Percentiles rank a stretch among this genome's conserved stretches.
Evolutionary conservation across 37 sponge, comb jelly and placozoan species (phyloP).

Genomic region (Geodia barretti): DNA sequence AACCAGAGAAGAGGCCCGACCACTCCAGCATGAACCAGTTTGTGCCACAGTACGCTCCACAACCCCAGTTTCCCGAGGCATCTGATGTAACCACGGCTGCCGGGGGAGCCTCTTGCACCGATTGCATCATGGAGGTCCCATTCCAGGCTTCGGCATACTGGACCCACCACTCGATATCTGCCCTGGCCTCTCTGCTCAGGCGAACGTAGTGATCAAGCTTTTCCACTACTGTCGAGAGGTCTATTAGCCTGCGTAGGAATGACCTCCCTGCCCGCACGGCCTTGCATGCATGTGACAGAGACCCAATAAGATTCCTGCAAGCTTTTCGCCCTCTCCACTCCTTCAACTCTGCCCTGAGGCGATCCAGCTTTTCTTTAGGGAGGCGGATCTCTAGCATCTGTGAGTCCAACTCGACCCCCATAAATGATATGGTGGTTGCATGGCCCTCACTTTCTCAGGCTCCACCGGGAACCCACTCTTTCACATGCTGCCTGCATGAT

Average conservation of each 20-base stretch:
- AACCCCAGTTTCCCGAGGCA: slow-evolving; percentile 44
- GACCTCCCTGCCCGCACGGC: slow-evolving; percentile 7
- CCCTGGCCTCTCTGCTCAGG: slow-evolving; percentile 8
- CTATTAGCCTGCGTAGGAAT: not conserved
- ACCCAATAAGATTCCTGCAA: too few relatives aligned
- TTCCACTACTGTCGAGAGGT: too few relatives aligned
- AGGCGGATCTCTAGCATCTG: too few relatives aligned
- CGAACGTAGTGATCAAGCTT: slow-evolving; percentile 4
- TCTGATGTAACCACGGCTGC: slow-evolving; percentile 12
- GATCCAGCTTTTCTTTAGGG: too few relatives aligned
- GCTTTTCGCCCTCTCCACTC: too few relatives aligned
- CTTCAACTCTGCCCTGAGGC: too few relatives aligned
- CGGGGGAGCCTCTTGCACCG: not conserved
- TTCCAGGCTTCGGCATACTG: slow-evolving; percentile 14
- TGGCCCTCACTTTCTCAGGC: too few relatives aligned
- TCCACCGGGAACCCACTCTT: too few relatives aligned
- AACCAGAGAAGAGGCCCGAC: not conserved
- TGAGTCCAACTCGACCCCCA: too few relatives aligned
- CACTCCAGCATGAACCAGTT: slow-evolving; percentile 47
- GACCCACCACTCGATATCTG: slow-evolving; percentile 18
- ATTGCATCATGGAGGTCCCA: slow-evolving; percentile 8
- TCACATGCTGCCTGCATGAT: too few relatives aligned
- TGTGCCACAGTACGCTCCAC: slow-evolving; percentile 25
- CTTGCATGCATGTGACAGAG: too few relatives aligned
- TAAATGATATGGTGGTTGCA: too few relatives aligned